Conservation (phyloP, 2,113 vertebrate genomes). For the Coreoperca whiteheadi region DNA sequence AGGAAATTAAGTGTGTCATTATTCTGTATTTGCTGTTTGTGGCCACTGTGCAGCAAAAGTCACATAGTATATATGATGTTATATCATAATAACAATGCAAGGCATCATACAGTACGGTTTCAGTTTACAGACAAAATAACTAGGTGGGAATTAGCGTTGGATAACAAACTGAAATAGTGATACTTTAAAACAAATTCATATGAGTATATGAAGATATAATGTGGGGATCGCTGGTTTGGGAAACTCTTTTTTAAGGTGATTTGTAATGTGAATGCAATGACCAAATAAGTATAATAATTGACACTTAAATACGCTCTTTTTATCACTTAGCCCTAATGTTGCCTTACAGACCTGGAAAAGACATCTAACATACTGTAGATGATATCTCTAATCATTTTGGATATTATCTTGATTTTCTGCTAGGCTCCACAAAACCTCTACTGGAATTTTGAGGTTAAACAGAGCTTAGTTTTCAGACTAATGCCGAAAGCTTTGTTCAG, state of each 20-base stretch:
- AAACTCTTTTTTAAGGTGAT: background rate
- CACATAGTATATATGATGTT: background rate
- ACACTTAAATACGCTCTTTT: background rate
- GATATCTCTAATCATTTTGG: background rate
- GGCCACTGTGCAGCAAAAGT: background rate
- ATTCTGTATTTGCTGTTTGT: background rate
- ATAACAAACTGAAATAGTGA: background rate
- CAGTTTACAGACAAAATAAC: background rate
- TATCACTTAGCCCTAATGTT: background rate
- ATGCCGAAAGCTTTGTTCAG: constrained; percentile 21
- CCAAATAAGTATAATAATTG: background rate
- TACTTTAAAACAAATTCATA: background rate
- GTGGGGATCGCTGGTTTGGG: background rate
- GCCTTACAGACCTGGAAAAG: background rate
- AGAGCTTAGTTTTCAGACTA: constrained; percentile 3
- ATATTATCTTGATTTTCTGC: background rate
- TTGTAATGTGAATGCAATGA: background rate
- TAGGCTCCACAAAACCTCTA: background rate
- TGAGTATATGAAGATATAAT: background rate
- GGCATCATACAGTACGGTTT: background rate
- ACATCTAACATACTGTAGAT: background rate
- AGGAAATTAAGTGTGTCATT: background rate
- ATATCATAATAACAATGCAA: background rate
- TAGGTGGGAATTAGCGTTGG: background rate
- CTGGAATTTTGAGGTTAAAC: constrained; percentile 9